A percentile compares a stretch with the other conserved stretches of the same genome.
Evolutionary conservation across 2,797 vertebrate species (phyloP).

Genomic region (Sitta carolinensis): DNA sequence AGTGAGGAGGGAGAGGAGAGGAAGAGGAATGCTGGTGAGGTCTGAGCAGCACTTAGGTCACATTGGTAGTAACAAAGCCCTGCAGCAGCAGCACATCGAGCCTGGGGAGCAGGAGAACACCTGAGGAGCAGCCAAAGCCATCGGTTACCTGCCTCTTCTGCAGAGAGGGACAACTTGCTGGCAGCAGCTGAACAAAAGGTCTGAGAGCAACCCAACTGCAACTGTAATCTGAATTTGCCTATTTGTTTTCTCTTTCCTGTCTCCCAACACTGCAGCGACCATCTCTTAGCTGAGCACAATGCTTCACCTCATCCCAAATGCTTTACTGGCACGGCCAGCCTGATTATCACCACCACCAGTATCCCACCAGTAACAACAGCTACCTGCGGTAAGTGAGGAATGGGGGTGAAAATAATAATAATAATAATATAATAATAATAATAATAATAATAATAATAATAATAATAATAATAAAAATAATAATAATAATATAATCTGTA

Average conservation of each 20-base stretch:
- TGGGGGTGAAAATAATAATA: not conserved
- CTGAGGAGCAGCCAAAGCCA: not conserved
- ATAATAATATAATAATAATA: not conserved
- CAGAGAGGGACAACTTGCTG: not conserved
- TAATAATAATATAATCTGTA: not conserved
- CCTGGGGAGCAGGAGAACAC: not conserved
- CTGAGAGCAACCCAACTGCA: not conserved
- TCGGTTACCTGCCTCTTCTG: not conserved
- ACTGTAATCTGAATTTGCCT: not conserved
- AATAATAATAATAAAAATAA: not conserved
- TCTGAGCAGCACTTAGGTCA: not conserved
- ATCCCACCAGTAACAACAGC: slow-evolving; percentile 48
- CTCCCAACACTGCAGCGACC: slow-evolving; percentile 29
- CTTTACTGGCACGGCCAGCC: slow-evolving; percentile 82
- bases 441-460: not conserved
- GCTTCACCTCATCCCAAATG: slow-evolving; percentile 69
- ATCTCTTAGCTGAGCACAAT: slow-evolving; percentile 54
- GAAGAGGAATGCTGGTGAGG: not conserved
- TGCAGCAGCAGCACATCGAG: not conserved
- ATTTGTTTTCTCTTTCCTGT: slow-evolving; percentile 35
- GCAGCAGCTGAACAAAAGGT: not conserved
- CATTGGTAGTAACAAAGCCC: not conserved
- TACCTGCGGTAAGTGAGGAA: slow-evolving; percentile 71
- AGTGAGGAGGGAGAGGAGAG: not conserved
- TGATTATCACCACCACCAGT: slow-evolving; percentile 72